phyloP scores from a whole-genome alignment of 2,797 vertebrate genomes.

The Pseudomugil tenellus region DNA sequence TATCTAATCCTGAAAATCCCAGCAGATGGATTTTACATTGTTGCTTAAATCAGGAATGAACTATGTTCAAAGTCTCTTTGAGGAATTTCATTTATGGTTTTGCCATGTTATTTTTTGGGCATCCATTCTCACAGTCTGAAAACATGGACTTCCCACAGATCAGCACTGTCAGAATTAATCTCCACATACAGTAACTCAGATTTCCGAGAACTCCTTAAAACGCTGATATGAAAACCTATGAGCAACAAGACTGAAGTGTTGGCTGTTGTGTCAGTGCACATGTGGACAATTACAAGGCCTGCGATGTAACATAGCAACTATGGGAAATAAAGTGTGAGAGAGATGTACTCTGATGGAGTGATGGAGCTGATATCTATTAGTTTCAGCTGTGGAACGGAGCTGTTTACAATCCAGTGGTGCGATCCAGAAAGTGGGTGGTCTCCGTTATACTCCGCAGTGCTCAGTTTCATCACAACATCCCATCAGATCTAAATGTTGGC shows the following conservation, averaged over 20 bases:
- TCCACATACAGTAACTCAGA: neutral
- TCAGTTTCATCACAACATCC: slow-evolving; percentile 68
- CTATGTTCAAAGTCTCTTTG: neutral
- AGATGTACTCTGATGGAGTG: slow-evolving; percentile 60
- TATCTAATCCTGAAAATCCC: slow-evolving; percentile 24
- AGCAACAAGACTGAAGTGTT: slow-evolving; percentile 2
- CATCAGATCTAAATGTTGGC: slow-evolving; percentile 60
- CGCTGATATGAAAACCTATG: slow-evolving; percentile 9
- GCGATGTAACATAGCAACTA: slow-evolving; percentile 32
- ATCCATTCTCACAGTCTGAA: slow-evolving; percentile 1
- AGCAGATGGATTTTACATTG: slow-evolving; percentile 22
- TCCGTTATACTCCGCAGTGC: slow-evolving; percentile 47
- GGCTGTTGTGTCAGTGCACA: slow-evolving; percentile 44
- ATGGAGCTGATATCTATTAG: slow-evolving; percentile 75
- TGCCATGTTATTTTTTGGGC: neutral
- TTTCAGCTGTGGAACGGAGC: slow-evolving; percentile 74
- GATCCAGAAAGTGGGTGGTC: slow-evolving; percentile 80
- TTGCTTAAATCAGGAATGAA: slow-evolving; percentile 9
- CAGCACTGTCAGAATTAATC: neutral
- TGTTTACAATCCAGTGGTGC: slow-evolving; percentile 74
- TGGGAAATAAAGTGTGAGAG: slow-evolving; percentile 42
- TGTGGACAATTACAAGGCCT: slow-evolving; percentile 46
- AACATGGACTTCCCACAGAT: neutral
- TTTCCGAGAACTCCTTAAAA: slow-evolving; percentile 42
- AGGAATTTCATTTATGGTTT: neutral